A percentile compares a stretch with the other conserved stretches of the same genome.
Evolutionary conservation across 2,888 invertebrate genomes (phyloP).

Genomic region (Microctonus brassicae): DNA sequence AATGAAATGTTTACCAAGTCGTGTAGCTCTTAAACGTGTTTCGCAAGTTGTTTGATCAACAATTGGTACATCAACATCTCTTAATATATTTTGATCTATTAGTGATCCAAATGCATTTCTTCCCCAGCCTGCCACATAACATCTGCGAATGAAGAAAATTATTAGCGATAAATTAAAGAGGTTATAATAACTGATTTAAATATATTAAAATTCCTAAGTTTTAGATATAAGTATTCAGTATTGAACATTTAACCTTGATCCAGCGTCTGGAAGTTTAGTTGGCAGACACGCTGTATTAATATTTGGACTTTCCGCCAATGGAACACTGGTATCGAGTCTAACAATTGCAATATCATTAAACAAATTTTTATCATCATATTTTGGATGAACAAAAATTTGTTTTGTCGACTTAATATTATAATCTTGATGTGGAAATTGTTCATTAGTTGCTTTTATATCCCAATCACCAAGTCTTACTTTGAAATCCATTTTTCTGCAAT

Average conservation of each 20-base stretch:
- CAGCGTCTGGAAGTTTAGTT: slow-evolving; percentile 58
- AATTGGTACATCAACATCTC: slow-evolving; percentile 83
- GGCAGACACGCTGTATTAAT: slow-evolving; percentile 73
- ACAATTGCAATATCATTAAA: slow-evolving; percentile 87
- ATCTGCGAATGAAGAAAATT: slow-evolving; percentile 59
- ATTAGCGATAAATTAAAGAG: too few species aligned
- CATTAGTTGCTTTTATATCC: slow-evolving; percentile 77
- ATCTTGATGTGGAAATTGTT: slow-evolving; percentile 78
- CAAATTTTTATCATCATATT: slow-evolving; percentile 80
- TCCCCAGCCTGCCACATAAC: slow-evolving; percentile 89
- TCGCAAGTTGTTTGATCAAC: slow-evolving; percentile 78
- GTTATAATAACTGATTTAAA: too few species aligned
- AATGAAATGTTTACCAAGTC: slow-evolving; percentile 76
- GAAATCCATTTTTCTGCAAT: slow-evolving; percentile 64
- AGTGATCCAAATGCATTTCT: slow-evolving; percentile 79
- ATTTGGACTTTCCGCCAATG: slow-evolving; percentile 63
- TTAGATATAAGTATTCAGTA: too few species aligned
- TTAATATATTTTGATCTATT: slow-evolving; percentile 78
- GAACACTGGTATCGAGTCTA: slow-evolving; percentile 72
- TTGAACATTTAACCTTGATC: slow-evolving; percentile 49
- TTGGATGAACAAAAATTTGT: slow-evolving; percentile 76
- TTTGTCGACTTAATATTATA: slow-evolving; percentile 74
- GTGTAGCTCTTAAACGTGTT: slow-evolving; percentile 74
- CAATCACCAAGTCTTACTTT: slow-evolving; percentile 84
- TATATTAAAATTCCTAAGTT: too few species aligned